These are phyloP conservation scores for Stenoptilia bipunctidactyla DNA, from an alignment of 2,888 invertebrate species.

Conservation along the genomic window DNA sequence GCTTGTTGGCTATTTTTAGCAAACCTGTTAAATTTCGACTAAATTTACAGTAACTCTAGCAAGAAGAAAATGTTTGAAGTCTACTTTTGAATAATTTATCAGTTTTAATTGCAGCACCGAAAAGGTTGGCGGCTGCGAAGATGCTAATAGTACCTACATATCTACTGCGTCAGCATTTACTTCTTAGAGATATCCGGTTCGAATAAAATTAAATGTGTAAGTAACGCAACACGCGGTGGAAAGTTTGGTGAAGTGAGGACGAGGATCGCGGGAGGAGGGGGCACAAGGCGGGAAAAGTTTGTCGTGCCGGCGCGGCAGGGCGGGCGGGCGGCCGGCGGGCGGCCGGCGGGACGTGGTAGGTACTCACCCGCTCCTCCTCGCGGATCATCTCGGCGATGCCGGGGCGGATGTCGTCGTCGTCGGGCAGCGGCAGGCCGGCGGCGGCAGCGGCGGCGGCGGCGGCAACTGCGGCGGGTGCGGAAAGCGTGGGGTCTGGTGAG, in stretches of 20 bases:
- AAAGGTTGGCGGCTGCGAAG: too few relatives aligned
- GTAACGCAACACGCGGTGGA: slow-evolving; percentile 37
- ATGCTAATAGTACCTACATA: too few relatives aligned
- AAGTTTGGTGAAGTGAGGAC: slow-evolving; percentile 30
- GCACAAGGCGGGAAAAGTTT: slow-evolving; percentile 39
- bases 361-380: slow-evolving; percentile 95
- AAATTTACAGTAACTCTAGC: too few relatives aligned
- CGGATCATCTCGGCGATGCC: slow-evolving; percentile 97
- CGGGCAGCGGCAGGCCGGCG: slow-evolving; percentile 54
- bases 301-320: slow-evolving; percentile 17
- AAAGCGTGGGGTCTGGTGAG: slow-evolving; percentile 20
- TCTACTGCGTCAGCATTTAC: too few relatives aligned
- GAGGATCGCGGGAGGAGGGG: slow-evolving; percentile 15
- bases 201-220: slow-evolving; percentile 47
- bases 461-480: slow-evolving; percentile 17
- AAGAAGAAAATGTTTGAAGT: too few relatives aligned
- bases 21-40: too few relatives aligned
- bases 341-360: slow-evolving; percentile 6
- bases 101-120: too few relatives aligned
- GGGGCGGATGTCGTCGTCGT: slow-evolving; percentile 93
- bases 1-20: too few relatives aligned
- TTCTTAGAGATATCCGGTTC: too few relatives aligned
- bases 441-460: slow-evolving; percentile 22
- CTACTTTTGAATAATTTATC: too few relatives aligned
- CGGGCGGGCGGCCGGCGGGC: slow-evolving; percentile 8